Evolutionary conservation across 1,140 invertebrate species (phyloP), one percentile per base, ranked within the genome.

Genomic region (Cryptotermes secundus): DNA sequence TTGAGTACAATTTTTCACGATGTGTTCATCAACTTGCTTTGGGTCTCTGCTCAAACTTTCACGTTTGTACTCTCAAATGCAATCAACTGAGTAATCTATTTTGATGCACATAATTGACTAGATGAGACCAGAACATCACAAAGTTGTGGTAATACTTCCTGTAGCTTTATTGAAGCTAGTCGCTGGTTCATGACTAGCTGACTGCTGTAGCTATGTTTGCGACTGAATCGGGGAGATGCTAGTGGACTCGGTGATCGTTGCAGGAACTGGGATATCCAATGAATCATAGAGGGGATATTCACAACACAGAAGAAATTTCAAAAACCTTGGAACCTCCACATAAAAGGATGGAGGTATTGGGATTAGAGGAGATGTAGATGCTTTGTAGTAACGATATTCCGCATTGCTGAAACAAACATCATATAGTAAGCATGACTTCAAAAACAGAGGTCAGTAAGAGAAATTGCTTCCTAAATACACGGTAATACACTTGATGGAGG

Each of bases 231-330:
- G 92, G 12, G 94, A 95, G 83, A 95, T 92, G 85, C 93, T 94
- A 19, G 93, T 94, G 80, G 94, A 95, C 87, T 95, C 95, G 42
- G 94, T 95, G 59, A 84, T 38, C 34, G 94, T 93, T 83, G 93
- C 92, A 7, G 93, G 91, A 1, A 92, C 90, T 24, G 92, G 92
- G 3, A 93, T 93, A 38, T 93, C 91, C 83, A 95, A 90, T 24
- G 94, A 95, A 87, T 96, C 93, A 88, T 97, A 97, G 35, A 97
- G 91, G 1, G 96, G 96, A 88, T 94, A 97, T 88, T 98, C 96
- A 88, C 96, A 97, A 88, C 96, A 97, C 26, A 96, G 88, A 7
- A 96, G 90, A 87, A 94, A 96, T 88, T 97, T 97, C 16, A 98
- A 88, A 82, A 94, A 94, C 86, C 91, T 91, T 16, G 96, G 96